Evolutionary conservation across 2,113 vertebrate species (phyloP).

Genomic region (Corydoras sp.): DNA sequence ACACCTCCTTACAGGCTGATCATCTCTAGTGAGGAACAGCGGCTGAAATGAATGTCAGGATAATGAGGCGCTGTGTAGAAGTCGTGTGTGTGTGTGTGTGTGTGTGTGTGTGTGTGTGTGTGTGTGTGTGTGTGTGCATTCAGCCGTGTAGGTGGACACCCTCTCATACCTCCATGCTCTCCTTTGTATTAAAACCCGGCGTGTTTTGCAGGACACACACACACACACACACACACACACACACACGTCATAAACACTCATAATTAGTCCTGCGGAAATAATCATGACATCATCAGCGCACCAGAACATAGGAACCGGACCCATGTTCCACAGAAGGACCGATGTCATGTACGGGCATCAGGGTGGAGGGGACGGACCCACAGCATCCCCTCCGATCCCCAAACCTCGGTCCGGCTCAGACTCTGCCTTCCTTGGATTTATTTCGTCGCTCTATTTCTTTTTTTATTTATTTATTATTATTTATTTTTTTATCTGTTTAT

Average conservation of each 20-base stretch:
- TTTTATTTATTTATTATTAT: neutral
- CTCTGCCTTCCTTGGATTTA: conserved; percentile 25
- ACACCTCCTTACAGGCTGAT: conserved; percentile 36
- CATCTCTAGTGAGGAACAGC: conserved; percentile 25
- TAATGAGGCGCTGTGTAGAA: conserved; percentile 40
- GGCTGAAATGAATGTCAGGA: conserved; percentile 41
- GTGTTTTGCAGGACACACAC: neutral
- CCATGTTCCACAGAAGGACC: too few relatives aligned
- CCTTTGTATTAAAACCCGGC: conserved; percentile 4
- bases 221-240: too few relatives aligned
- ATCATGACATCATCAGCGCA: too few relatives aligned
- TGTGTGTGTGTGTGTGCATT: conserved; percentile 18
- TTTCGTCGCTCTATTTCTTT: conserved; percentile 14
- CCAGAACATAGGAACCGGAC: too few relatives aligned
- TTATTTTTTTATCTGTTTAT: conserved; percentile 16
- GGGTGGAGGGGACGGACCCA: too few relatives aligned
- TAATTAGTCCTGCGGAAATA: too few relatives aligned
- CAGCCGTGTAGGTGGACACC: conserved; percentile 17
- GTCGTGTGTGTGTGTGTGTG: conserved; percentile 16
- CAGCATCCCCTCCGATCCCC: neutral
- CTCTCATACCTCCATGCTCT: conserved; percentile 2
- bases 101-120: conserved; percentile 35
- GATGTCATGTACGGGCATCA: too few relatives aligned
- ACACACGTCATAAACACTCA: too few relatives aligned
- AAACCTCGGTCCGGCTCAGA: conserved; percentile 27